Conservation (phyloP, 2,113 vertebrate genomes). For the Diadophis punctatus region DNA sequence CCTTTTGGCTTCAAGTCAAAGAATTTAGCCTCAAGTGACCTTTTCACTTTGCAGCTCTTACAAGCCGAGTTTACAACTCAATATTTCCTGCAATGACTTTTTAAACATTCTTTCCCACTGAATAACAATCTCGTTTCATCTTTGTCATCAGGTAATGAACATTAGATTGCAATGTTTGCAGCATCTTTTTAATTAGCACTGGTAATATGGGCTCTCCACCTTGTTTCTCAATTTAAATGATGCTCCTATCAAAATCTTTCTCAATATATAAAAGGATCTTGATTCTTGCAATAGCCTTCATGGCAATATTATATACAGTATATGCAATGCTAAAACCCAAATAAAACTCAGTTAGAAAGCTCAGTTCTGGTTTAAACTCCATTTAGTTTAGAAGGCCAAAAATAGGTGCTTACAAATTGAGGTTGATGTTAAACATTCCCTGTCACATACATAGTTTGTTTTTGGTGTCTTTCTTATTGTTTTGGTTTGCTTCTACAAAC, state of each 20-base stretch:
- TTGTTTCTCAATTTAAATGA: slow-evolving; percentile 28
- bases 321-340: not conserved
- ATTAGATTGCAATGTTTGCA: not conserved
- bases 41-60: slow-evolving; percentile 47
- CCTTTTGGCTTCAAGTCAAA: slow-evolving; percentile 22
- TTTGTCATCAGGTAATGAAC: slow-evolving; percentile 33
- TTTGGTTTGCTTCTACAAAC: not conserved
- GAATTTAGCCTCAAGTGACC: slow-evolving; percentile 51
- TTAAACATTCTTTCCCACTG: not conserved
- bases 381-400: not conserved
- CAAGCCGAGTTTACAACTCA: slow-evolving; percentile 50
- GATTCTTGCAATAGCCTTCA: slow-evolving; percentile 43
- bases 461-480: not conserved
- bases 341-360: not conserved
- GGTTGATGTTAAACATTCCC: not conserved
- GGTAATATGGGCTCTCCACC: not conserved
- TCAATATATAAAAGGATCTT: slow-evolving; percentile 37
- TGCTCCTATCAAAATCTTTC: slow-evolving; percentile 7
- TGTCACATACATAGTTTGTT: not conserved
- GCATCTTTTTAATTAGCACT: slow-evolving; percentile 19
- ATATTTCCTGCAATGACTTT: slow-evolving; percentile 45
- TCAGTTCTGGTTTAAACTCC: not conserved
- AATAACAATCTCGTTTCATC: slow-evolving; percentile 6
- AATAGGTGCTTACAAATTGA: not conserved
- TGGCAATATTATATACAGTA: slow-evolving; percentile 9